These are phyloP conservation scores for Ianthella basta DNA, from an alignment of 37 sponge, comb jelly and placozoan genomes.

Conservation along the genomic window DNA sequence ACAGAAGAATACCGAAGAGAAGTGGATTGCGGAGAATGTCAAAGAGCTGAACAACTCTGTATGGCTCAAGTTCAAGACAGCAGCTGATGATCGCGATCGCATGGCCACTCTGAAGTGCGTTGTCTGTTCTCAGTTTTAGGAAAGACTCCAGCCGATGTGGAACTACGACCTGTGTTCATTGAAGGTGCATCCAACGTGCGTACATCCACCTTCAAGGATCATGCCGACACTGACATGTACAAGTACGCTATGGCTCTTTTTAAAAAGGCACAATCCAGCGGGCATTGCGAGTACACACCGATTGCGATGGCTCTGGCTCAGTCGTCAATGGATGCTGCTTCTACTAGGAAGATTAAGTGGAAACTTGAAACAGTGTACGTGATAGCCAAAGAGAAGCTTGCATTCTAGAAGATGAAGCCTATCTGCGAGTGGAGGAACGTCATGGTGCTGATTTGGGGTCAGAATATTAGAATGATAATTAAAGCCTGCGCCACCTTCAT, in stretches of 20 bases:
- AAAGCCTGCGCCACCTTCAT: constrained; percentile 45
- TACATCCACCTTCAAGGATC: constrained; percentile 46
- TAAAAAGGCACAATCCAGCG: constrained; percentile 18
- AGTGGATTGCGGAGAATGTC: constrained; percentile 48
- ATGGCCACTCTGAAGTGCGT: constrained; percentile 44
- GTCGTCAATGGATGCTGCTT: constrained; percentile 33
- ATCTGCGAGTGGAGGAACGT: constrained; percentile 55
- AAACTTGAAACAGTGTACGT: constrained; percentile 56
- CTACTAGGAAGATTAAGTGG: not conserved
- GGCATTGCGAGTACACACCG: not conserved
- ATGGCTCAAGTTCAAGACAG: constrained; percentile 44
- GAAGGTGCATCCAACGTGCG: constrained; percentile 47
- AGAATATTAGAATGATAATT: constrained; percentile 44
- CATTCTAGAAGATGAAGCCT: constrained; percentile 50
- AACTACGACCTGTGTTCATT: constrained; percentile 50
- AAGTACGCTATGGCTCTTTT: constrained; percentile 28
- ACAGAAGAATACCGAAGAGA: constrained; percentile 29
- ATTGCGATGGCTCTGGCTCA: constrained; percentile 17
- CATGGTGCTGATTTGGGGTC: constrained; percentile 57
- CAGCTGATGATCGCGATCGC: constrained; percentile 39
- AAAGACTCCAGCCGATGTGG: constrained; percentile 33
- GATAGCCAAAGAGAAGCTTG: constrained; percentile 47
- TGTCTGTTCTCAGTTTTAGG: constrained; percentile 41
- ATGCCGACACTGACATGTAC: constrained; percentile 46
- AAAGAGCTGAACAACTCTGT: constrained; percentile 23